Conservation (phyloP, 92 coral and sea anemone genomes). For the Micromussa lordhowensis region DNA sequence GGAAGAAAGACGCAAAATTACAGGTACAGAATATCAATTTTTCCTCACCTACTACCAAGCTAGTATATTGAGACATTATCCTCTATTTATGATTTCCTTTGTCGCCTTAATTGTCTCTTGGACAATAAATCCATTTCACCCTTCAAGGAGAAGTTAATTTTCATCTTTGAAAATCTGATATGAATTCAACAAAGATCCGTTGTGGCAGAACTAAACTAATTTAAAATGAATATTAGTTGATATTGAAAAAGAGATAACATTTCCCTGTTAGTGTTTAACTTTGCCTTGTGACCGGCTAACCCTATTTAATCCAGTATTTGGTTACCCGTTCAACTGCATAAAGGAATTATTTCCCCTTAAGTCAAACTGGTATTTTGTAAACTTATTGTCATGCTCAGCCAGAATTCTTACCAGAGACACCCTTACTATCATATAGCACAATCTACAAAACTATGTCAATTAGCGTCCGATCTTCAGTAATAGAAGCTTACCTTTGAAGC, state of each 20-base stretch:
- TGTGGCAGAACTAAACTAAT: neutral
- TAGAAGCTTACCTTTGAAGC: slow-evolving; percentile 2
- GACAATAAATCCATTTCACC: too few relatives aligned
- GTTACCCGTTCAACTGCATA: neutral
- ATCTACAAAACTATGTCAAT: neutral
- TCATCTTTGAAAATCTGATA: too few relatives aligned
- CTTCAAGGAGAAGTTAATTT: neutral
- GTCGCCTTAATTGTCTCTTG: neutral
- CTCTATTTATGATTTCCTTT: neutral
- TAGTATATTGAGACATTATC: too few relatives aligned
- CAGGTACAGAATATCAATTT: too few relatives aligned
- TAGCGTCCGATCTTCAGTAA: neutral
- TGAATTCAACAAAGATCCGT: neutral
- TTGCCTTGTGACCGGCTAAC: neutral
- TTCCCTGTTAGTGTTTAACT: neutral
- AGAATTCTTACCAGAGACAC: neutral
- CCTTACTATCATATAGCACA: neutral
- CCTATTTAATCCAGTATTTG: neutral
- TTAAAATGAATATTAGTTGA: neutral
- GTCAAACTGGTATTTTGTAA: neutral
- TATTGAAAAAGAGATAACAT: neutral
- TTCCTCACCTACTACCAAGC: too few relatives aligned
- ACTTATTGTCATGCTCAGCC: neutral
- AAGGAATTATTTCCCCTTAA: neutral
- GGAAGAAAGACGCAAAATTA: too few relatives aligned